phyloP scores from a whole-genome alignment of 2,113 vertebrate genomes.

The Haliaeetus leucogaster region DNA sequence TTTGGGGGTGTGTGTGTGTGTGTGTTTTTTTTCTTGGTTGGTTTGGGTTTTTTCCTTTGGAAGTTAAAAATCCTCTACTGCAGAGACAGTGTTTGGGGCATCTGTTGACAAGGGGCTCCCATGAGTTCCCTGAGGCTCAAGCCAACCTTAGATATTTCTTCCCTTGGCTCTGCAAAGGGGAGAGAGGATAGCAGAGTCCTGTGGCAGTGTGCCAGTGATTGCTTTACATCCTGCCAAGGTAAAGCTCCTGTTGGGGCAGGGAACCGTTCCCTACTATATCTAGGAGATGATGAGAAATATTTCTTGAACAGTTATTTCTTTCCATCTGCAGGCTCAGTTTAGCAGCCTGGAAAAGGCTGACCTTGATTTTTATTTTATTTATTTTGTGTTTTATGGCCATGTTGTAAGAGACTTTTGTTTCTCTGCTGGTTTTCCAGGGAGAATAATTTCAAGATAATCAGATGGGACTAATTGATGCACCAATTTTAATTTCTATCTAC shows the following conservation, averaged over 20 bases:
- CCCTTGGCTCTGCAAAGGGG: not conserved
- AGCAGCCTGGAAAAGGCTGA: not conserved
- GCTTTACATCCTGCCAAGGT: not conserved
- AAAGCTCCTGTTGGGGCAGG: not conserved
- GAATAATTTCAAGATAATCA: not conserved
- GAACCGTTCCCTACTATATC: not conserved
- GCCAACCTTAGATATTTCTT: not conserved
- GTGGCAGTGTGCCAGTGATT: accelerated
- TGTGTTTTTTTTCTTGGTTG: no score
- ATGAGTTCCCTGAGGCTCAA: not conserved
- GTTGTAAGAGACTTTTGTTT: not conserved
- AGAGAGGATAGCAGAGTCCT: not conserved
- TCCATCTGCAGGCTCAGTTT: not conserved
- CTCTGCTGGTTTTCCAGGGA: not conserved
- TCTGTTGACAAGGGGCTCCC: not conserved
- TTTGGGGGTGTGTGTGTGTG: no score
- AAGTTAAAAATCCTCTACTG: not conserved
- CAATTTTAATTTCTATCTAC: not conserved
- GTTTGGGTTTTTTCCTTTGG: not conserved
- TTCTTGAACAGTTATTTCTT: not conserved
- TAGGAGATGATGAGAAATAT: not conserved
- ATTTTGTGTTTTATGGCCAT: not conserved
- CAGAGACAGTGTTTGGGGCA: not conserved
- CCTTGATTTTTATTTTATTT: not conserved
- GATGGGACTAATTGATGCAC: not conserved